These are phyloP conservation scores for Balearica regulorum DNA, from an alignment of 2,797 vertebrate genomes.

Conservation along the genomic window DNA sequence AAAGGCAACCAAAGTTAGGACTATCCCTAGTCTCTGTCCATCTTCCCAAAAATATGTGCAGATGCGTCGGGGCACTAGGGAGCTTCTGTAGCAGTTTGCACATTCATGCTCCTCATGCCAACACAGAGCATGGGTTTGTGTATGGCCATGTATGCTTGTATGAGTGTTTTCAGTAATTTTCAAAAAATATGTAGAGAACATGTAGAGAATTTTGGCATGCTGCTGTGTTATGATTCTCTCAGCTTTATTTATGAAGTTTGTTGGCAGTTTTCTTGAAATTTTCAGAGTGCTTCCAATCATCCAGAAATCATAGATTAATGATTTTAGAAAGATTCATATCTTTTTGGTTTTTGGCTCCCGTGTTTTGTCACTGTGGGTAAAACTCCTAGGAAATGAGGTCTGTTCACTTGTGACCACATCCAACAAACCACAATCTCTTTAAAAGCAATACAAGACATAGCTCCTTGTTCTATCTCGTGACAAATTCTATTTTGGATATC, in stretches of 20 bases:
- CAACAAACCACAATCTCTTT: not conserved
- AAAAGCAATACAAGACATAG: not conserved
- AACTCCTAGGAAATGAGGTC: not conserved
- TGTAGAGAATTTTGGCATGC: not conserved
- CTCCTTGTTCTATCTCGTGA: not conserved
- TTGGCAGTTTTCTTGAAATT: not conserved
- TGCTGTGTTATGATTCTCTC: not conserved
- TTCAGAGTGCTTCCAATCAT: not conserved
- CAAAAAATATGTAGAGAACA: not conserved
- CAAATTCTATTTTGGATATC: not conserved
- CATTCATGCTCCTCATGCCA: rapidly evolving
- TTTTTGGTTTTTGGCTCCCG: rapidly evolving
- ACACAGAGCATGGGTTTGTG: not conserved
- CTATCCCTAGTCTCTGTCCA: not conserved
- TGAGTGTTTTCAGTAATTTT: not conserved
- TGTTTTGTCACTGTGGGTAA: not conserved
- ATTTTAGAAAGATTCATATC: not conserved
- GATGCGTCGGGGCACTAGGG: not conserved
- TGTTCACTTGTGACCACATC: not conserved
- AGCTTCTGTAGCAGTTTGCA: not conserved
- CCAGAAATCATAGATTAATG: not conserved
- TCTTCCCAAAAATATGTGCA: not conserved
- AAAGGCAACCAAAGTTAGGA: not conserved
- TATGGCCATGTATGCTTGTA: not conserved
- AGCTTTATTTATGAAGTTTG: not conserved